phyloP scores from a whole-genome alignment of 2,888 invertebrate species.

The Tenthredo notha region DNA sequence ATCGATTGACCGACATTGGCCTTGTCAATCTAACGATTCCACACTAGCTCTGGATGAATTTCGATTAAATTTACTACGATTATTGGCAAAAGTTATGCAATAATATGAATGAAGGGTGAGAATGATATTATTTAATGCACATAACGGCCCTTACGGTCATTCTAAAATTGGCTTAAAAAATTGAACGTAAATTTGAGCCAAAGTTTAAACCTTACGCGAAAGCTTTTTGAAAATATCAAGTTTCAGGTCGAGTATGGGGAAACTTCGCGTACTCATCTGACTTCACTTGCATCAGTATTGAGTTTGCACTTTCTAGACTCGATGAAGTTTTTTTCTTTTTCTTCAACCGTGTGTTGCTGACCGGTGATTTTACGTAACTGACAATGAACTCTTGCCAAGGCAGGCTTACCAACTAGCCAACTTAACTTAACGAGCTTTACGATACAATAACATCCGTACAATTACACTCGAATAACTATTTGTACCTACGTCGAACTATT shows the following conservation, averaged over 20 bases:
- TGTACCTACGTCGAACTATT: neutral
- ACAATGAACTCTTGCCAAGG: slow-evolving; percentile 71
- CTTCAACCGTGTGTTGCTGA: slow-evolving; percentile 55
- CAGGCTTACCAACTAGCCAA: neutral
- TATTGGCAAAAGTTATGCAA: neutral
- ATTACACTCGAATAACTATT: neutral
- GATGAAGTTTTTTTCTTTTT: slow-evolving; percentile 28
- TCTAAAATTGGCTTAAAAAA: neutral
- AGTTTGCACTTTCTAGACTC: slow-evolving; percentile 71
- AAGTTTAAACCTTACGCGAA: neutral
- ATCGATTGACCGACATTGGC: neutral
- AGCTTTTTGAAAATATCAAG: neutral
- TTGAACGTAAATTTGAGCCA: neutral
- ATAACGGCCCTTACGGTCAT: neutral
- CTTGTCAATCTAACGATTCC: neutral
- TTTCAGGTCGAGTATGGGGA: neutral
- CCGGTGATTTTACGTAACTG: slow-evolving; percentile 72
- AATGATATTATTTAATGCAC: neutral
- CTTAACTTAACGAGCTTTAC: slow-evolving; percentile 12
- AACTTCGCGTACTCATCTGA: slow-evolving; percentile 54
- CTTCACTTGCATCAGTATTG: slow-evolving; percentile 1
- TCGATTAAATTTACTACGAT: neutral
- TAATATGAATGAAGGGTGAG: neutral
- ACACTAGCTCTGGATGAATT: neutral
- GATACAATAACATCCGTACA: neutral